Conservation (phyloP, 2,888 invertebrate genomes). For the Cryptosula pallasiana region DNA sequence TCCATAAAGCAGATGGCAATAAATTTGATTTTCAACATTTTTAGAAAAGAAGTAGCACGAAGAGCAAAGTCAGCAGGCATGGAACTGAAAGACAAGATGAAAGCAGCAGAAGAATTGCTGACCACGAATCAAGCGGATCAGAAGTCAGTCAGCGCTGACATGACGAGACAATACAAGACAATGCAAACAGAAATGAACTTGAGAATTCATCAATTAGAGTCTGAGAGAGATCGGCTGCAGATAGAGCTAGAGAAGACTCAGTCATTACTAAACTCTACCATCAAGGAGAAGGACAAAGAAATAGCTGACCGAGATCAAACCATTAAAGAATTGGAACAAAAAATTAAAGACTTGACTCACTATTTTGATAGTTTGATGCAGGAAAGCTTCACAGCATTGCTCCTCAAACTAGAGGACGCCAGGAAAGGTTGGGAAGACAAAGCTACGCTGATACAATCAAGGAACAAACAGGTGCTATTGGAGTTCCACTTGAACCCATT, state of each 20-base stretch:
- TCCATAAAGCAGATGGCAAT: too few species aligned
- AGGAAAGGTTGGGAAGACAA: constrained; percentile 43
- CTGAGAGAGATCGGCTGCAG: constrained; percentile 37
- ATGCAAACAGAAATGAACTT: constrained; percentile 49
- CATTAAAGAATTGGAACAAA: not conserved
- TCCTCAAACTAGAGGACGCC: constrained; percentile 39
- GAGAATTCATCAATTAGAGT: constrained; percentile 43
- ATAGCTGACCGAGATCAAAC: constrained; percentile 29
- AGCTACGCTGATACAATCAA: constrained; percentile 40
- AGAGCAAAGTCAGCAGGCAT: constrained; percentile 38
- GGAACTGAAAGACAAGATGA: constrained; percentile 37
- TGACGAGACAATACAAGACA: constrained; percentile 51
- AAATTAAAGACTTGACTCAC: not conserved
- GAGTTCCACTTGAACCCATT: constrained; percentile 48
- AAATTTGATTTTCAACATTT: not conserved
- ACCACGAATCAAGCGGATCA: constrained; percentile 41
- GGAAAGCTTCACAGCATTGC: constrained; percentile 40
- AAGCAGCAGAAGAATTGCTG: constrained; percentile 37
- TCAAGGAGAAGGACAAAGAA: constrained; percentile 39
- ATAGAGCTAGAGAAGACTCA: constrained; percentile 35
- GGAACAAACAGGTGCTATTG: constrained; percentile 44
- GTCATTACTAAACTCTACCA: constrained; percentile 39
- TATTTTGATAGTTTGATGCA: not conserved
- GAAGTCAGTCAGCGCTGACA: constrained; percentile 46
- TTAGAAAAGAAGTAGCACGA: constrained; percentile 45